A percentile compares a stretch with the other conserved stretches of the same genome.
phyloP scores from a whole-genome alignment of 2,797 vertebrate genomes.

The Gephyroberyx darwinii region DNA sequence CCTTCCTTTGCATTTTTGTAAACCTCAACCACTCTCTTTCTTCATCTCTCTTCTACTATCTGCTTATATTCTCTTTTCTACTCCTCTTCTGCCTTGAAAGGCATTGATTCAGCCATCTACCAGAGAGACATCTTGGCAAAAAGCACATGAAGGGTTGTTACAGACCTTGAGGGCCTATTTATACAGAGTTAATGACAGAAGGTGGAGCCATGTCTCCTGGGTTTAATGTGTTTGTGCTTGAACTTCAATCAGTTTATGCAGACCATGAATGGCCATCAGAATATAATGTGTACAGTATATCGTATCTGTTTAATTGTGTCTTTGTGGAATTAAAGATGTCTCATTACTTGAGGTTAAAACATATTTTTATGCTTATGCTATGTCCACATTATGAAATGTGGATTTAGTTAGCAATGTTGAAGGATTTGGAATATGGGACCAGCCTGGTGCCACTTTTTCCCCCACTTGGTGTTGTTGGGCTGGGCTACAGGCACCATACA shows the following conservation, averaged over 20 bases:
- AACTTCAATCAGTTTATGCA: slow-evolving; percentile 52
- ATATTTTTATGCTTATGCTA: slow-evolving; percentile 4
- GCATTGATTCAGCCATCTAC: slow-evolving; percentile 57
- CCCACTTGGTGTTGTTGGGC: slow-evolving; percentile 12
- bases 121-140: slow-evolving; percentile 42
- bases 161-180: slow-evolving; percentile 55
- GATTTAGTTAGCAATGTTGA: not conserved
- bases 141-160: slow-evolving; percentile 30
- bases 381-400: not conserved
- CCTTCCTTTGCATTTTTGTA: slow-evolving; percentile 56
- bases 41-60: slow-evolving; percentile 44
- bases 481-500: no score
- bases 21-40: slow-evolving; percentile 38
- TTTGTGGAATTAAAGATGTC: slow-evolving; percentile 34
- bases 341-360: not conserved
- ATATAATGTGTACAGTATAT: slow-evolving; percentile 25
- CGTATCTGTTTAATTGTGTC: slow-evolving; percentile 29
- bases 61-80: slow-evolving; percentile 40
- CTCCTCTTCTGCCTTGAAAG: slow-evolving; percentile 49
- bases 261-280: slow-evolving; percentile 50
- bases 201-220: slow-evolving; percentile 47
- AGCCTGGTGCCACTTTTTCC: slow-evolving; percentile 10
- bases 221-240: slow-evolving; percentile 61
- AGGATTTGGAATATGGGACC: slow-evolving; percentile 7
- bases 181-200: slow-evolving; percentile 55